phyloP scores from a whole-genome alignment of 2,113 vertebrate species.

The Cinclus mexicanus region DNA sequence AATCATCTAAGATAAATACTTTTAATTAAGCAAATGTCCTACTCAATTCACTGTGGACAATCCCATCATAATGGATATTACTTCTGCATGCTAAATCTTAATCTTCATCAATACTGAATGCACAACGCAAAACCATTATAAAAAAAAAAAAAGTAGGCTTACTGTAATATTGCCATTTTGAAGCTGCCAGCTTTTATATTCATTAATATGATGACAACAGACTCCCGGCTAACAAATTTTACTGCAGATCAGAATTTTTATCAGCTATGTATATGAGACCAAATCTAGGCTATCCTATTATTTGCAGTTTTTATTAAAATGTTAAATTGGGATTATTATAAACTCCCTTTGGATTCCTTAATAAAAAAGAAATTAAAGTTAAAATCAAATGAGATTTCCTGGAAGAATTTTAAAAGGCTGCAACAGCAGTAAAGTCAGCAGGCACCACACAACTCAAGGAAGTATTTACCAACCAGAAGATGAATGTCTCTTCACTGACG shows the following conservation, averaged over 20 bases:
- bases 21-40: constrained; percentile 56
- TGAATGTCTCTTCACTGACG: not conserved
- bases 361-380: not conserved
- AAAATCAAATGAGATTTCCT: constrained; percentile 9
- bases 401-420: constrained; percentile 32
- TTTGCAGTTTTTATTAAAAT: constrained; percentile 49
- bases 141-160: not conserved
- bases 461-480: constrained; percentile 18
- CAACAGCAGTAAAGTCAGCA: not conserved
- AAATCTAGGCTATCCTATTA: constrained; percentile 13
- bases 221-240: not conserved
- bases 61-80: constrained; percentile 21
- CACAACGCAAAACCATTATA: not conserved
- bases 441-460: not conserved
- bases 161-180: constrained; percentile 17
- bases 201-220: constrained; percentile 27
- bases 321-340: constrained; percentile 1
- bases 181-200: constrained; percentile 25
- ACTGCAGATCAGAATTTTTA: constrained; percentile 11
- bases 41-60: constrained; percentile 10
- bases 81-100: constrained; percentile 32
- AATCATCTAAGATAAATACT: constrained; percentile 54
- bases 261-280: constrained; percentile 18
- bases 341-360: not conserved
- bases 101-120: constrained; percentile 13